Percentiles rank a stretch among this genome's conserved stretches.
Evolutionary conservation across 2,888 invertebrate species (phyloP).

Genomic region (Ptychoptera albimana): DNA sequence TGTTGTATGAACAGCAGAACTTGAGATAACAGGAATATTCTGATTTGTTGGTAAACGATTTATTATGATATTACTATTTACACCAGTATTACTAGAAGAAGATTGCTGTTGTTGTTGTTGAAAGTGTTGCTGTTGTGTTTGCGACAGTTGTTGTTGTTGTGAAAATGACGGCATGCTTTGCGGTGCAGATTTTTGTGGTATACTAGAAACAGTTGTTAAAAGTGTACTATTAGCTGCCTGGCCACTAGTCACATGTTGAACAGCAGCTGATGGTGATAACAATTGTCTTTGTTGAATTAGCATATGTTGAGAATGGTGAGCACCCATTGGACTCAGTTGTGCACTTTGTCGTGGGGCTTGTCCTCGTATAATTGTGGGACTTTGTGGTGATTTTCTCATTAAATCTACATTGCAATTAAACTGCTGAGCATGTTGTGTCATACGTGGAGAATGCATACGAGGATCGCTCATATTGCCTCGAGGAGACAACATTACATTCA

Average conservation of each 20-base stretch:
- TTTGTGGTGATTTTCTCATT: conserved; percentile 18
- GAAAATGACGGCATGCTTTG: conserved; percentile 25
- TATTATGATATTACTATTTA: conserved; percentile 20
- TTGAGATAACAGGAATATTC: conserved; percentile 36
- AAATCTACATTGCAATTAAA: conserved; percentile 20
- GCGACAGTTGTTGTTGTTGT: conserved; percentile 32
- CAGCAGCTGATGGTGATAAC: conserved; percentile 8
- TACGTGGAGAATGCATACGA: conserved; percentile 13
- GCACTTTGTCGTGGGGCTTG: conserved; percentile 14
- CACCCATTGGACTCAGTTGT: conserved; percentile 9
- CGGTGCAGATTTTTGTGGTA: too few species aligned
- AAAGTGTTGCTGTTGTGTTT: conserved; percentile 31
- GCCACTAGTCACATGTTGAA: conserved; percentile 6
- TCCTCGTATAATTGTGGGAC: conserved; percentile 20
- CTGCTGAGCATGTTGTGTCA: conserved; percentile 15
- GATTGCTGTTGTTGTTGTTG: conserved; percentile 10
- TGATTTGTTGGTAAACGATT: conserved; percentile 42
- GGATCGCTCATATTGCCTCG: conserved; percentile 28
- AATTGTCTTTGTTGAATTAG: conserved; percentile 11
- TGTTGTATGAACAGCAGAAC: conserved; percentile 36
- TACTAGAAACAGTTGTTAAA: too few species aligned
- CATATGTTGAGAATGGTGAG: conserved; percentile 12
- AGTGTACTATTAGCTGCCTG: conserved; percentile 5
- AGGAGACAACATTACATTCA: conserved; percentile 24
- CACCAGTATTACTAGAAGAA: neutral